Conservation (phyloP, 2,888 invertebrate species). For the Bellardia bayeri region DNA sequence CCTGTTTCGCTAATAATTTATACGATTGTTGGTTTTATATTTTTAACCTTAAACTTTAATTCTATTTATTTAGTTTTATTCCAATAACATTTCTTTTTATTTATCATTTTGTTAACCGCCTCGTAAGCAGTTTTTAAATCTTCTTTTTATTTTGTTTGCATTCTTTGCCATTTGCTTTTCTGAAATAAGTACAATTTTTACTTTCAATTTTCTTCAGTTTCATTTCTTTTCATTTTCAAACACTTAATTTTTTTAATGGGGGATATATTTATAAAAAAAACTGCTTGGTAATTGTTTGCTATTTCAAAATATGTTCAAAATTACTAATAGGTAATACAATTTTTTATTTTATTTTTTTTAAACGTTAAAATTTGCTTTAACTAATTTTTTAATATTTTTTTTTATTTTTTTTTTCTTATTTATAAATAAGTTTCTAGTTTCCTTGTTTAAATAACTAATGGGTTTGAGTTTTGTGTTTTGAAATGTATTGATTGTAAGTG, state of each 20-base stretch:
- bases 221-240: conserved; percentile 33
- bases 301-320: not conserved
- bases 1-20: no score
- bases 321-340: conserved; percentile 17
- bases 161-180: conserved; percentile 39
- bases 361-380: conserved; percentile 58
- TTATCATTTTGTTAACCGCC: conserved; percentile 36
- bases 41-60: conserved; percentile 67
- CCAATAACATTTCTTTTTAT: conserved; percentile 15
- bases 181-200: conserved; percentile 53
- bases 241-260: conserved; percentile 8
- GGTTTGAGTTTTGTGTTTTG: conserved; percentile 46
- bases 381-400: conserved; percentile 41
- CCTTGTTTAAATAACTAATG: conserved; percentile 55
- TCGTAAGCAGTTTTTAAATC: conserved; percentile 51
- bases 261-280: conserved; percentile 35
- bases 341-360: conserved; percentile 35
- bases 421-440: conserved; percentile 59
- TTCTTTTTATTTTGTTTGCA: not conserved
- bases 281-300: conserved; percentile 54
- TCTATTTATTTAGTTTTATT: conserved; percentile 18
- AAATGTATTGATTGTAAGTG: conserved; percentile 60
- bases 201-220: conserved; percentile 30
- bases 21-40: no score
- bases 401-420: conserved; percentile 14